Evolutionary conservation across 2,797 vertebrate genomes (phyloP), one percentile per base, ranked within the genome.

Genomic region (Pipistrellus kuhlii): DNA sequence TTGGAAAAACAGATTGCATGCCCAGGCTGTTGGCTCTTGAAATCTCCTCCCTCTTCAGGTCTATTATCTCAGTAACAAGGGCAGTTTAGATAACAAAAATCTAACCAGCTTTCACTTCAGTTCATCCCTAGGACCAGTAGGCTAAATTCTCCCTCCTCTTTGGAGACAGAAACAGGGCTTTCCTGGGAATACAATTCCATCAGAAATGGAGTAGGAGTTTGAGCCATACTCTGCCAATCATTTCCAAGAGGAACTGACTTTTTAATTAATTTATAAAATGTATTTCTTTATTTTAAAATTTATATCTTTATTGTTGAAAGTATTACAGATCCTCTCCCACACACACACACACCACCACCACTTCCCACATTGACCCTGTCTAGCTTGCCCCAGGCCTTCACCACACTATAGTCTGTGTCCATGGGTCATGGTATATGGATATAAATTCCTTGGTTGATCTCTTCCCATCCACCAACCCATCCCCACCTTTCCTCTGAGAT

Each of bases 21-120:
- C 85, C 55, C 55, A 85, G 90, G 69, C 82, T 51, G 9, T 68
- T 88, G 78, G 76, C 78, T 87, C 82, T 91, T 94, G 76, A 88
- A 62, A 38, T 78, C 76, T 62, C 66, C 85, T 82, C 85, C 85
- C 87, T 88, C 38, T 38, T 89, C 41, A 86, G 78, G 48, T 93
- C 44, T 84, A 68, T 92, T 97, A 96, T 97, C 95, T 98, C 96
- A 93, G 94, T 94, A 97, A 97, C 95, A 72, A 95, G 95, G 95
- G 85, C 57, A 88, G 95, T 96, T 95, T 88, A 97, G 98, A 98
- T 98, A 98, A 97, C 94, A 97, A 77, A 90, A 78, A 97, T 96
- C 96, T 96, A 96, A 95, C 94, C 96, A 91, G 82, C 53, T 64
- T 95, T 95, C 78, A 84, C 92, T 95, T 89, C 68, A 44, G 21